Conservation (phyloP, 2,888 invertebrate genomes). For the Tubulanus polymorphus region DNA sequence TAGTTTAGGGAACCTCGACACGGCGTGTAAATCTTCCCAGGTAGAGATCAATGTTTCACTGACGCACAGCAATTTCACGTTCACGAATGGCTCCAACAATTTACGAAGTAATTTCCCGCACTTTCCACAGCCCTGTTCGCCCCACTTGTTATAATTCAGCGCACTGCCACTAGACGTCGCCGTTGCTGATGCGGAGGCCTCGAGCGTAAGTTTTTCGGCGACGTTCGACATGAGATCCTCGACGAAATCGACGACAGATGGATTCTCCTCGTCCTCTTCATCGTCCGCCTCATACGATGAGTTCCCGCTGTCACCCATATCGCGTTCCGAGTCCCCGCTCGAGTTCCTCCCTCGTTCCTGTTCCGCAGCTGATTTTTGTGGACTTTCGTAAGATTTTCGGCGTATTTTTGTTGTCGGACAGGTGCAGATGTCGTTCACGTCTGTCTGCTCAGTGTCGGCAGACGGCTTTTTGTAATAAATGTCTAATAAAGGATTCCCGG, state of each 20-base stretch:
- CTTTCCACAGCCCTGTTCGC: no score
- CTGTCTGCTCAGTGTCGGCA: background rate
- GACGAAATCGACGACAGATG: background rate
- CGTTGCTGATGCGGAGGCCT: background rate
- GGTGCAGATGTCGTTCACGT: background rate
- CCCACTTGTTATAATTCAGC: no score
- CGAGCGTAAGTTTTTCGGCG: background rate
- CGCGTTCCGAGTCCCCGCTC: background rate
- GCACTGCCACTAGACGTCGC: no score
- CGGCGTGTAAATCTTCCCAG: slow-evolving; percentile 29
- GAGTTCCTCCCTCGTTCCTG: background rate
- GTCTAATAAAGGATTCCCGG: slow-evolving; percentile 36
- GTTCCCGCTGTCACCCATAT: background rate
- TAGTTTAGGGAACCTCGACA: slow-evolving; percentile 31
- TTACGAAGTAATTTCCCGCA: no score
- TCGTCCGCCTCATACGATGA: background rate
- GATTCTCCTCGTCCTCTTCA: background rate
- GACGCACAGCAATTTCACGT: slow-evolving; percentile 31
- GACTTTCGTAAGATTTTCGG: no score
- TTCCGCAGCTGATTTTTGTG: no score
- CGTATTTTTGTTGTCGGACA: no score
- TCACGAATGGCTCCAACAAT: slow-evolving; percentile 21
- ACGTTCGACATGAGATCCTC: slow-evolving; percentile 2
- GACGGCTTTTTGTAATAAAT: slow-evolving; percentile 22
- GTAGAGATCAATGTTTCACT: slow-evolving; percentile 33